Percentiles rank a stretch among this genome's conserved stretches.
phyloP scores from a whole-genome alignment of 2,797 vertebrate genomes.

The Hemibagrus guttatus region DNA sequence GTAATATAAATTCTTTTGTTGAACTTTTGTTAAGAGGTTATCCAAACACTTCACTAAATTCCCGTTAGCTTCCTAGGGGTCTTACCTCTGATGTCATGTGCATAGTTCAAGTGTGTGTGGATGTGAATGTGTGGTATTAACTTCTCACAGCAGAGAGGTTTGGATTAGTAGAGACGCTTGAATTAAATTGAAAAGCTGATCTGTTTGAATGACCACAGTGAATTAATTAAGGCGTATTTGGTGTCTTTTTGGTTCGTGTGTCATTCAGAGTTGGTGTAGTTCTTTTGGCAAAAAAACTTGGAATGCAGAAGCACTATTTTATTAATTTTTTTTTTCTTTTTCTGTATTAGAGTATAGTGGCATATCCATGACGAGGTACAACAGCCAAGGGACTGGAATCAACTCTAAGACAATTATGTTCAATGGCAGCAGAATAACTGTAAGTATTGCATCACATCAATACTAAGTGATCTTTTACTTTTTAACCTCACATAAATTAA shows the following conservation, averaged over 20 bases:
- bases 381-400: slow-evolving; percentile 65
- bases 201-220: slow-evolving; percentile 18
- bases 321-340: slow-evolving; percentile 16
- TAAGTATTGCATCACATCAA: slow-evolving; percentile 43
- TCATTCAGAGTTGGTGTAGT: slow-evolving; percentile 9
- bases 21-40: background rate
- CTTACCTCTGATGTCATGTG: slow-evolving; percentile 14
- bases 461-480: background rate
- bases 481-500: background rate
- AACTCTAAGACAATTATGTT: slow-evolving; percentile 76
- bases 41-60: slow-evolving; percentile 6
- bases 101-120: slow-evolving; percentile 16
- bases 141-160: slow-evolving; percentile 21
- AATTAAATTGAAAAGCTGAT: slow-evolving; percentile 38
- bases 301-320: background rate
- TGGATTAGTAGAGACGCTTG: slow-evolving; percentile 11
- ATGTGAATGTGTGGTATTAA: slow-evolving; percentile 31
- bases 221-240: slow-evolving; percentile 32
- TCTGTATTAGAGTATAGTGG: slow-evolving; percentile 62
- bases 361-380: slow-evolving; percentile 59
- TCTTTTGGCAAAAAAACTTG: slow-evolving; percentile 11
- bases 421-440: slow-evolving; percentile 68
- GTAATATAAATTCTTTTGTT: background rate
- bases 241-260: slow-evolving; percentile 39
- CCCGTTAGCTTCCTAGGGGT: slow-evolving; percentile 20